Conservation (phyloP, 2,113 vertebrate genomes). For the Mirounga angustirostris region DNA sequence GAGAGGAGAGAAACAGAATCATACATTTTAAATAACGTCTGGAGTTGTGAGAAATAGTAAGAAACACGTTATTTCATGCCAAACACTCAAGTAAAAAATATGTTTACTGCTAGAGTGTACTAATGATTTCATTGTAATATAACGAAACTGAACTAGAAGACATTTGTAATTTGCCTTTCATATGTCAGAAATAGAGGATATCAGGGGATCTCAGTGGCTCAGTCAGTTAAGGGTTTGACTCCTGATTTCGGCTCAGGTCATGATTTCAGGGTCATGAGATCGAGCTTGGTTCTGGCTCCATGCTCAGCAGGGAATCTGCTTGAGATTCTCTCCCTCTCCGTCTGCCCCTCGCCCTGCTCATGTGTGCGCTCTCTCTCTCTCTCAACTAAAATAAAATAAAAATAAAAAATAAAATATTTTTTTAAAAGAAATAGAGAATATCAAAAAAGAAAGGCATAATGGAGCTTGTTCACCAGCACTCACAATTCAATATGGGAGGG, state of each 20-base stretch:
- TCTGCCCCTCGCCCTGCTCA: not conserved
- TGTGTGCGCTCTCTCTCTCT: not conserved
- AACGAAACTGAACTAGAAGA: slow-evolving; percentile 32
- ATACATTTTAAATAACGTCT: not conserved
- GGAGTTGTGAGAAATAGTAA: slow-evolving; percentile 28
- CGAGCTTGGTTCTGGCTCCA: not conserved
- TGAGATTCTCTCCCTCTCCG: not conserved
- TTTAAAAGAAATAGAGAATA: not conserved
- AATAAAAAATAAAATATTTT: not conserved
- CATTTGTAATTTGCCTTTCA: not conserved
- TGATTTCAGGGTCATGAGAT: not conserved
- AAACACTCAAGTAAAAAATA: slow-evolving; percentile 13
- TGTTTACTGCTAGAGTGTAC: not conserved
- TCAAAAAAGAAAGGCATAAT: not conserved
- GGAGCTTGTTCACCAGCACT: not conserved
- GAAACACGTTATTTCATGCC: not conserved
- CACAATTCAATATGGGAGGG: not conserved
- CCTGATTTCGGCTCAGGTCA: not conserved
- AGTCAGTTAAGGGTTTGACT: not conserved
- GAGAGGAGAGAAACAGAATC: not conserved
- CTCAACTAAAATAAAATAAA: not conserved
- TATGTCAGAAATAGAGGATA: not conserved
- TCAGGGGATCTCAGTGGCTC: not conserved
- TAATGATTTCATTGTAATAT: not conserved
- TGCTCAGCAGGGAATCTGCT: not conserved